phyloP scores from a whole-genome alignment of 2,888 invertebrate species.

The Melieria picta region DNA sequence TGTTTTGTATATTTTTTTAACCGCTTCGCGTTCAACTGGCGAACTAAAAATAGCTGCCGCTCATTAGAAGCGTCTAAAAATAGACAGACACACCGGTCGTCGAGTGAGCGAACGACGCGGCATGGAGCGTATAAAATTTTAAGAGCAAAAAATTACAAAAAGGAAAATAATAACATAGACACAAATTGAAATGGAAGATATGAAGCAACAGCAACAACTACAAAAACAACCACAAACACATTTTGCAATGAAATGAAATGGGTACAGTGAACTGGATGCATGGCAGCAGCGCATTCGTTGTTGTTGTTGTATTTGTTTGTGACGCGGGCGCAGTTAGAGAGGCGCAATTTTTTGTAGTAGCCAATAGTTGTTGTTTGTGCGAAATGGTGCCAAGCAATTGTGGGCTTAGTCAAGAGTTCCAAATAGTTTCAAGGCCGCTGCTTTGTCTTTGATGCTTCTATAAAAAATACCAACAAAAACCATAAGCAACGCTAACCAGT shows the following conservation, averaged over 20 bases:
- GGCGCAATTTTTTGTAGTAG: too few species aligned
- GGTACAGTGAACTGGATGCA: constrained; percentile 27
- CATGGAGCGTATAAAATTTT: not conserved
- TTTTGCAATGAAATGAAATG: constrained; percentile 10
- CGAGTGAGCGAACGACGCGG: constrained; percentile 10
- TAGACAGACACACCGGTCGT: not conserved
- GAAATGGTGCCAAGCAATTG: too few species aligned
- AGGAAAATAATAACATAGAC: not conserved
- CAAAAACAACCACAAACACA: constrained; percentile 2
- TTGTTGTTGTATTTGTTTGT: not conserved
- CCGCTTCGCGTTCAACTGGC: too few species aligned
- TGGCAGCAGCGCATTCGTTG: not conserved
- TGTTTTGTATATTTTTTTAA: constrained; percentile 24
- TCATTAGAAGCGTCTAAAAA: constrained; percentile 40
- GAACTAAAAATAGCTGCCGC: constrained; percentile 40
- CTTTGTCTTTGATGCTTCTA: too few species aligned
- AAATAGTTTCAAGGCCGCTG: too few species aligned
- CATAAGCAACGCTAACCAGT: not conserved
- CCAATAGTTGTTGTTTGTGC: not conserved
- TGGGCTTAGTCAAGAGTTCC: too few species aligned
- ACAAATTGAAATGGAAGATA: not conserved
- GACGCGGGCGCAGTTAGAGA: not conserved
- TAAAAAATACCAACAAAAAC: too few species aligned
- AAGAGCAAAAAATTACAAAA: not conserved
- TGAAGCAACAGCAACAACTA: not conserved